Conservation (phyloP, 1,140 invertebrate species). For the Drosophila bocki region DNA sequence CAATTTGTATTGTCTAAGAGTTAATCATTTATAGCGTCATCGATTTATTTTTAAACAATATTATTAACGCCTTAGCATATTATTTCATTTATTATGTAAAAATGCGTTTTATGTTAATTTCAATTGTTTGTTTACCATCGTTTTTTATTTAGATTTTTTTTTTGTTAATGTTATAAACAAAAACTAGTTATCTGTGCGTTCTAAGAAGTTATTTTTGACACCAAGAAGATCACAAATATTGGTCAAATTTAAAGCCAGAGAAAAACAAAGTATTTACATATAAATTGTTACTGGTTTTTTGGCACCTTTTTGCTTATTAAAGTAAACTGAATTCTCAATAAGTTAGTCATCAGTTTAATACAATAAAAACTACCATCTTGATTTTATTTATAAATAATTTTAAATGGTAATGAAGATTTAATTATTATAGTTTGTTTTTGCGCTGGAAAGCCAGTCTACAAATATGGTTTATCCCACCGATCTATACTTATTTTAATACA, state of each 20-base stretch:
- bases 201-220: background rate
- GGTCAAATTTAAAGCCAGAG: slow-evolving; percentile 19
- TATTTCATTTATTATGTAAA: slow-evolving; percentile 64
- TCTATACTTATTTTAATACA: no score
- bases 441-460: no score
- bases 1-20: slow-evolving; percentile 82
- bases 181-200: slow-evolving; percentile 34
- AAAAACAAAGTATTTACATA: slow-evolving; percentile 10
- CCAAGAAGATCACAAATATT: slow-evolving; percentile 5
- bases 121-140: slow-evolving; percentile 36
- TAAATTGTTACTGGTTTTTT: slow-evolving; percentile 1
- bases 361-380: no score
- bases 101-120: slow-evolving; percentile 59
- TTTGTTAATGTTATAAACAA: slow-evolving; percentile 7
- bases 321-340: background rate
- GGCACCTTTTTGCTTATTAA: background rate
- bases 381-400: no score
- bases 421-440: no score
- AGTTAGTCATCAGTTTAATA: background rate
- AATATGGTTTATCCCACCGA: no score
- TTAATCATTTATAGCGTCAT: slow-evolving; percentile 79
- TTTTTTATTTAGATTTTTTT: background rate
- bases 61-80: slow-evolving; percentile 74
- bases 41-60: slow-evolving; percentile 79
- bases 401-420: no score